Percentiles rank a stretch among this genome's conserved stretches.
phyloP scores from a whole-genome alignment of 64 coral and sea anemone species.

The Acropora tenuis region DNA sequence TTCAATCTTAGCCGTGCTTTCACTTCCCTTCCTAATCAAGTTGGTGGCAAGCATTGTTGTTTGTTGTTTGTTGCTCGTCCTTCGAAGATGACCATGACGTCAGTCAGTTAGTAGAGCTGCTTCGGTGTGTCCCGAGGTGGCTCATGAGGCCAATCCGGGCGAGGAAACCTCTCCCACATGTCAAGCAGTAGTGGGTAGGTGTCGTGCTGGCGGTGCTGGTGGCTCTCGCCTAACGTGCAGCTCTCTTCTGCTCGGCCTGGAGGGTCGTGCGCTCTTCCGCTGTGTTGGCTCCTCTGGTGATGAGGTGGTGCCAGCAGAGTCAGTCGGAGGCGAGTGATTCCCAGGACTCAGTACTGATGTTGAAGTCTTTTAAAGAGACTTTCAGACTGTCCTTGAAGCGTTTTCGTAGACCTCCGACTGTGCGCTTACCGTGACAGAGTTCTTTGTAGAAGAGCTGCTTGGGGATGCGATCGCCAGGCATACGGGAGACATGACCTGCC shows the following conservation, averaged over 20 bases:
- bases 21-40: too few relatives aligned
- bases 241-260: background rate
- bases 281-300: background rate
- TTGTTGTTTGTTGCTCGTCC: background rate
- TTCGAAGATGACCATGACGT: background rate
- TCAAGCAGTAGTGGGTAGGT: background rate
- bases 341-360: background rate
- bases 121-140: background rate
- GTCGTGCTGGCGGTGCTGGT: background rate
- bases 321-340: constrained; percentile 11
- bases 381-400: constrained; percentile 15
- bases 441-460: constrained; percentile 32
- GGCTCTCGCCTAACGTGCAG: background rate
- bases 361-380: background rate
- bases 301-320: background rate
- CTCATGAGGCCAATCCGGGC: background rate
- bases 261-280: background rate
- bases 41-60: too few relatives aligned
- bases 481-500: constrained; percentile 5
- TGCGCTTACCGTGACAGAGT: constrained; percentile 23
- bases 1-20: too few relatives aligned
- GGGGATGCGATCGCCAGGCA: constrained; percentile 19
- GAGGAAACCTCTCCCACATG: background rate
- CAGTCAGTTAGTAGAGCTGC: background rate
- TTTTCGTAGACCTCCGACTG: constrained; percentile 1